Percentiles rank a stretch among this genome's conserved stretches.
Evolutionary conservation across 2,113 vertebrate species (phyloP).

Genomic region (Aramus guarauna): DNA sequence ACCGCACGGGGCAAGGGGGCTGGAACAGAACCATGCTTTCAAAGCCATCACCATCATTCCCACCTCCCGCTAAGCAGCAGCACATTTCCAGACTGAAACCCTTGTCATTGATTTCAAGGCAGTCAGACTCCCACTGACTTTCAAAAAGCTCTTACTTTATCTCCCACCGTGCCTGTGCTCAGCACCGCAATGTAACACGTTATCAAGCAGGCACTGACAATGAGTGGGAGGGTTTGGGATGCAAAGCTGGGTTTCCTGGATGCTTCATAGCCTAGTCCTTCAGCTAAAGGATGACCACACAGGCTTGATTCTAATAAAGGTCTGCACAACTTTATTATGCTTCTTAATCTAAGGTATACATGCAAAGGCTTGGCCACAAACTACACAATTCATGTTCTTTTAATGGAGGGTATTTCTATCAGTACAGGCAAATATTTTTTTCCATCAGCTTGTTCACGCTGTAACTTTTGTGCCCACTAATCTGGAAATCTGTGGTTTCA

Average conservation of each 20-base stretch:
- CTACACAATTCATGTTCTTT: not conserved
- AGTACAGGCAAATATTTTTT: not conserved
- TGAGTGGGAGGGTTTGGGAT: not conserved
- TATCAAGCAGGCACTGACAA: not conserved
- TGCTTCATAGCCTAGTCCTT: not conserved
- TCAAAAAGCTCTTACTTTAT: not conserved
- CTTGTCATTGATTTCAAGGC: not conserved
- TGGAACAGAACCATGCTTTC: not conserved
- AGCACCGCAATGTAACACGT: rapidly evolving
- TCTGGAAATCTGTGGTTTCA: not conserved
- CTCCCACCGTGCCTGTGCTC: not conserved
- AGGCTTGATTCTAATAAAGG: not conserved
- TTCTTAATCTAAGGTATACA: not conserved
- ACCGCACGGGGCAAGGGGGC: not conserved
- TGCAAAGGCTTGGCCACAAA: not conserved
- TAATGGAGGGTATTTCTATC: not conserved
- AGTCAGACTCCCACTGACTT: not conserved
- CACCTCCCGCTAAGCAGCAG: not conserved
- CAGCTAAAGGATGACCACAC: not conserved
- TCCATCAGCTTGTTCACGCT: not conserved
- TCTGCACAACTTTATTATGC: not conserved
- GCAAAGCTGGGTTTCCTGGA: not conserved
- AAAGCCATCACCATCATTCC: not conserved
- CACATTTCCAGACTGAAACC: not conserved
- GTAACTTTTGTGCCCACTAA: not conserved